Percentiles rank a stretch among this genome's conserved stretches.
These are phyloP conservation scores for Caenorhabditis sp. DNA, from an alignment of 2,888 invertebrate genomes.

Conservation along the genomic window DNA sequence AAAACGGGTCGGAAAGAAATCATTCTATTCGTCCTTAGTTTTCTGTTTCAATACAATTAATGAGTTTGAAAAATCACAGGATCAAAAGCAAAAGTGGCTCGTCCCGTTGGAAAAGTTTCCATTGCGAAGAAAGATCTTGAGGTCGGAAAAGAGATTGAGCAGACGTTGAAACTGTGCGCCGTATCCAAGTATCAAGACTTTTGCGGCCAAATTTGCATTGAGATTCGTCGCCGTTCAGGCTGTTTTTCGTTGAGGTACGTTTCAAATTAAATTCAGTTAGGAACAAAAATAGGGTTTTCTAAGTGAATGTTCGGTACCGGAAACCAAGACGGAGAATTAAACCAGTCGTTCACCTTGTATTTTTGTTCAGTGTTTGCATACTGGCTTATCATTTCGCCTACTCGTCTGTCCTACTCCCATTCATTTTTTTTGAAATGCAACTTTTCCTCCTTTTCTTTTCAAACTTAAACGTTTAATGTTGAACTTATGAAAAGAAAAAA, in stretches of 20 bases:
- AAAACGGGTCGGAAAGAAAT: too few relatives aligned
- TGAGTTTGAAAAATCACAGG: conserved; percentile 56
- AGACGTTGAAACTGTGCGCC: conserved; percentile 55
- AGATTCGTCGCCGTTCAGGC: conserved; percentile 51
- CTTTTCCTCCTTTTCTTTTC: neutral
- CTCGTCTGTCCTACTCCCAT: conserved; percentile 5
- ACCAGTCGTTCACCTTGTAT: conserved; percentile 15
- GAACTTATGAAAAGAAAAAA: neutral
- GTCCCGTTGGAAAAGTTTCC: conserved; percentile 65
- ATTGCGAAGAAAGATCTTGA: conserved; percentile 38
- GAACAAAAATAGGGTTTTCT: neutral
- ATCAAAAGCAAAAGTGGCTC: conserved; percentile 65
- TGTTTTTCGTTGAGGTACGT: conserved; percentile 57
- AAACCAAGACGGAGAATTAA: neutral
- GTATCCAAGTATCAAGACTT: conserved; percentile 67
- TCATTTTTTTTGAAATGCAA: conserved; percentile 13
- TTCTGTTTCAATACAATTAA: conserved; percentile 19
- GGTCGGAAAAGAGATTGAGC: conserved; percentile 23
- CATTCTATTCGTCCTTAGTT: too few relatives aligned
- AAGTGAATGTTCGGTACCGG: neutral
- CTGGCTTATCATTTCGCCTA: conserved; percentile 37
- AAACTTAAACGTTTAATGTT: neutral
- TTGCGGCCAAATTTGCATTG: conserved; percentile 68
- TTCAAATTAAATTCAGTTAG: neutral
- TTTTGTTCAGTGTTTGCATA: conserved; percentile 38